Base-by-base conservation (phyloP, 2,797 vertebrate species). In the Aulostomus chinensis region DNA sequence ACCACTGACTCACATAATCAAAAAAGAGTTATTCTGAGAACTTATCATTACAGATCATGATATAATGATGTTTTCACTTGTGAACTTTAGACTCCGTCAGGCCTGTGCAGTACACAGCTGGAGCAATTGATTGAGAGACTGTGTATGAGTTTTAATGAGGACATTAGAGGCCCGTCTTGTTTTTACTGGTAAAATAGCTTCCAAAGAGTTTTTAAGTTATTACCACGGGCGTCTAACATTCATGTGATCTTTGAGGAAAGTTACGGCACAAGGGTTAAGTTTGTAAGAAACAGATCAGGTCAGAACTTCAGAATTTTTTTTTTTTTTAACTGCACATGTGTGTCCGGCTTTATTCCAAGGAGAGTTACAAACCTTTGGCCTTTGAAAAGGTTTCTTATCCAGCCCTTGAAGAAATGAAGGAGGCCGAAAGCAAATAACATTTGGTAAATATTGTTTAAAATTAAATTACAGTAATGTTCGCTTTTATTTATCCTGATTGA, bases 11-110 rank as follows among this genome's bases (percentile, higher is more conserved):
- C 69, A 57, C 71, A 76, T 86, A 64, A 86, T 85, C 60, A 83
- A 77, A 84, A 82, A 87, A 73, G 53, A 88, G 76, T 89, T 89
- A 80, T 88, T 90, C 70, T 37, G 58, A 84, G 85, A 86, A 88
- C 54, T 88, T 88, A 83, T 90, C 78, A 89, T 90, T 85, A 86
- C 63, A 75, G 72, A 84, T 88, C 68, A 83, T 86, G 72, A 77
- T 84, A 84, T 86, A 84, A 88, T 86, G 80, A 89, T 84, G 78
- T 41, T 59, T 81, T 86, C 58, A 76, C 81, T 80, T 61, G 76
- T 86, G 78, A 86, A 87, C 83, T 80, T 83, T 78, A 76, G 78
- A 71, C 71, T 80, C 58, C 56, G 67, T 69, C 80, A 54, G 62
- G 67, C 63, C 73, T 39, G 13, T 47, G 39, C 52, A 55, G 80